phyloP scores from a whole-genome alignment of 2,797 vertebrate species.

The Silurus aristotelis region DNA sequence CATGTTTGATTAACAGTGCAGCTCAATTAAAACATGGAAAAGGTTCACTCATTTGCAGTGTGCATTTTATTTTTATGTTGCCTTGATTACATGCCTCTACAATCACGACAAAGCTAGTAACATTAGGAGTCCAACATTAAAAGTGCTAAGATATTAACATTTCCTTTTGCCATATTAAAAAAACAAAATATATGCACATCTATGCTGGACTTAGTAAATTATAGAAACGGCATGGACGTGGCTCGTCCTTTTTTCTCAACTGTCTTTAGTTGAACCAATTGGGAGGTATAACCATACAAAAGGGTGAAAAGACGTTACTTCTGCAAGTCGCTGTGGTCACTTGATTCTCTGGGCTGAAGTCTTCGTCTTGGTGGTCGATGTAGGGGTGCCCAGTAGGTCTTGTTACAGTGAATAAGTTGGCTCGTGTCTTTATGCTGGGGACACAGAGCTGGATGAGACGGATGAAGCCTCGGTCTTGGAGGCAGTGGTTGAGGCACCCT shows the following conservation, averaged over 20 bases:
- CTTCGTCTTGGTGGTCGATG: conserved; percentile 51
- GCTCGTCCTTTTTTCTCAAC: conserved; percentile 72
- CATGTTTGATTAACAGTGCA: conserved; percentile 58
- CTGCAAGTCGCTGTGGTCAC: conserved; percentile 73
- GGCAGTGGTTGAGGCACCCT: conserved; percentile 80
- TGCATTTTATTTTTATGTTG: conserved; percentile 82
- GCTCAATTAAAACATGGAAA: conserved; percentile 74
- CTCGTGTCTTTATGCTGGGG: conserved; percentile 83
- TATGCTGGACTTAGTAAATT: conserved; percentile 75
- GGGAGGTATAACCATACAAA: conserved; percentile 75
- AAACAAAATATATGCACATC: conserved; percentile 62
- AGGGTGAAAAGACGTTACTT: conserved; percentile 67
- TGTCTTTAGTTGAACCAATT: conserved; percentile 79
- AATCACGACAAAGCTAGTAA: conserved; percentile 82
- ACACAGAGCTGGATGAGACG: conserved; percentile 91
- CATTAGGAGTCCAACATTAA: conserved; percentile 75
- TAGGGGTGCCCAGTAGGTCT: conserved; percentile 36
- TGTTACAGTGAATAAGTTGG: conserved; percentile 22
- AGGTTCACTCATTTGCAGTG: conserved; percentile 76
- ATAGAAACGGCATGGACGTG: conserved; percentile 77
- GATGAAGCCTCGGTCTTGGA: conserved; percentile 93
- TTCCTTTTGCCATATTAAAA: conserved; percentile 60
- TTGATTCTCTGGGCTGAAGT: conserved; percentile 72
- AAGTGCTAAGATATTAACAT: conserved; percentile 62
- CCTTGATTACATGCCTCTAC: conserved; percentile 84